A percentile compares a stretch with the other conserved stretches of the same genome.
Conservation (phyloP, 2,888 invertebrate genomes). For the Listrodromus nycthemerus region DNA sequence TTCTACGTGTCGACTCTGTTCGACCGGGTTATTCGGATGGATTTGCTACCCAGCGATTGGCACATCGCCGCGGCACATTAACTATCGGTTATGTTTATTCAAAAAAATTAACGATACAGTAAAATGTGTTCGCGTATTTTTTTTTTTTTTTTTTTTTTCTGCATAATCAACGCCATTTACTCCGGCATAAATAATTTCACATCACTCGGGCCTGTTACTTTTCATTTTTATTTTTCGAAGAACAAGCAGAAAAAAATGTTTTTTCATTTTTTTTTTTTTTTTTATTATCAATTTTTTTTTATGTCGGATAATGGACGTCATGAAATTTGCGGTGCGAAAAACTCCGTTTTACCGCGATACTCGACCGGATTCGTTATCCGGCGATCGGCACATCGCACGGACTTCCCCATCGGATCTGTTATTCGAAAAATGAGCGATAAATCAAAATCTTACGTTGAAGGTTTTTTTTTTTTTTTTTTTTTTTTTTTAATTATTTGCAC, state of each 20-base stretch:
- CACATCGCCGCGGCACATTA: neutral
- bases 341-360: conserved; percentile 60
- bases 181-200: conserved; percentile 79
- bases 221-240: no score
- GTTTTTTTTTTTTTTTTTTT: conserved; percentile 4
- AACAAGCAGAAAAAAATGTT: no score
- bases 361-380: neutral
- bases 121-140: no score
- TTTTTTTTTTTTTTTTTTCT: conserved; percentile 64
- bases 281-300: conserved; percentile 69
- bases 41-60: conserved; percentile 6
- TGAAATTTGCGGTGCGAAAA: conserved; percentile 68
- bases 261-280: neutral
- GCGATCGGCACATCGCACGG: conserved; percentile 7
- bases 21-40: neutral
- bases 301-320: conserved; percentile 76
- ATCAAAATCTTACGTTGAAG: neutral
- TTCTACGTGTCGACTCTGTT: neutral
- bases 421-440: no score
- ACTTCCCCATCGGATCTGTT: neutral
- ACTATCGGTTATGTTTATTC: no score
- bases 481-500: conserved; percentile 32
- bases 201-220: neutral
- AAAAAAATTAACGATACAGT: no score
- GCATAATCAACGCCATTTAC: conserved; percentile 74